phyloP scores from a whole-genome alignment of 1,140 invertebrate genomes.

The Drosophila pallidifrons region DNA sequence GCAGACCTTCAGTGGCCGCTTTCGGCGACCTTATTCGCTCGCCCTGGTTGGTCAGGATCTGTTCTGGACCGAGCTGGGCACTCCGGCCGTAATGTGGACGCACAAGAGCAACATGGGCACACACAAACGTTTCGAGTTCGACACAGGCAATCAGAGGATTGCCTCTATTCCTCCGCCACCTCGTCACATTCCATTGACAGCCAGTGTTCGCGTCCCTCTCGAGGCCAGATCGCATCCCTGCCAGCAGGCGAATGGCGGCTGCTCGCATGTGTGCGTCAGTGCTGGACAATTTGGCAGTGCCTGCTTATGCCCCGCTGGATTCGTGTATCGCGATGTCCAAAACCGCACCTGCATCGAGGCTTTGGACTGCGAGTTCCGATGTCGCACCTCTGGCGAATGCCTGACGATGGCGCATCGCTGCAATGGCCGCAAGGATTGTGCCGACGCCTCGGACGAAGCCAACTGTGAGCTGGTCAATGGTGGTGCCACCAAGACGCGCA shows the following conservation, averaged over 20 bases:
- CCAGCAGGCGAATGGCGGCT: constrained; percentile 88
- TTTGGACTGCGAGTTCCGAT: constrained; percentile 86
- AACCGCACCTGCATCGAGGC: constrained; percentile 86
- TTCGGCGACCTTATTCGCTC: constrained; percentile 85
- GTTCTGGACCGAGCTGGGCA: constrained; percentile 87
- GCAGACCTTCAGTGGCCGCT: constrained; percentile 71
- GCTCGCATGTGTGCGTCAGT: constrained; percentile 90
- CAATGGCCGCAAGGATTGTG: constrained; percentile 90
- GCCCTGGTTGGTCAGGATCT: constrained; percentile 86
- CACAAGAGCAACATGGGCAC: constrained; percentile 85
- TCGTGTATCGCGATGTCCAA: constrained; percentile 85
- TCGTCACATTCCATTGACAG: constrained; percentile 52
- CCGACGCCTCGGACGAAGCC: constrained; percentile 89
- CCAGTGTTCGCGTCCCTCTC: constrained; percentile 39
- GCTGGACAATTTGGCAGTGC: constrained; percentile 60
- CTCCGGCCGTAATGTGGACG: constrained; percentile 87
- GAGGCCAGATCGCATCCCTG: constrained; percentile 86
- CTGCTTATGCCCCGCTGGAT: constrained; percentile 88
- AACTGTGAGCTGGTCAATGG: constrained; percentile 85
- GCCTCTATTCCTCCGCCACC: constrained; percentile 24
- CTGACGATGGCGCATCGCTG: constrained; percentile 88
- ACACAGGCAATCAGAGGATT: constrained; percentile 21
- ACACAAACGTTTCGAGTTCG: constrained; percentile 70
- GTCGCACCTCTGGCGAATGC: constrained; percentile 87
- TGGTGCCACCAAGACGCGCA: constrained; percentile 48